phyloP scores from a whole-genome alignment of 2,113 vertebrate species.

The Caracal caracal region DNA sequence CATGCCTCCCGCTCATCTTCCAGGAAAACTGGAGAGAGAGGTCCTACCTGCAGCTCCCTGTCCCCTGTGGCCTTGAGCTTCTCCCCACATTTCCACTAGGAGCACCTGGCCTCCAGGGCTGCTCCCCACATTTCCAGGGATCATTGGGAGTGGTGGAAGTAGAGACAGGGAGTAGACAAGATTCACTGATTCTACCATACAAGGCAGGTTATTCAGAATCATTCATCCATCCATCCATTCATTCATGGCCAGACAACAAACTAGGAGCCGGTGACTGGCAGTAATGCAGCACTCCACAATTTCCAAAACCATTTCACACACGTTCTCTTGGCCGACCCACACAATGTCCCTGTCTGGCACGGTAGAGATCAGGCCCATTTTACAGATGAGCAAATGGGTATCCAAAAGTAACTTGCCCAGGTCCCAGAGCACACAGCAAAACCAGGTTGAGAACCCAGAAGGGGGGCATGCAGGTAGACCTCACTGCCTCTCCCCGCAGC shows the following conservation, averaged over 20 bases:
- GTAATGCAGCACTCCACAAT: accelerated
- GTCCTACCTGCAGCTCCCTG: no score
- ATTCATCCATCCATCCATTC: not conserved
- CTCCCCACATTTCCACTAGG: not conserved
- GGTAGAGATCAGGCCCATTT: not conserved
- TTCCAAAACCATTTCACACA: not conserved
- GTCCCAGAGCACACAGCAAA: not conserved
- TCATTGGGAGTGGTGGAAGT: not conserved
- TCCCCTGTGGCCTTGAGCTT: not conserved
- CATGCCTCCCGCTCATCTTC: not conserved
- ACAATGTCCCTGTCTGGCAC: not conserved
- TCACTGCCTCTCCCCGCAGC: not conserved
- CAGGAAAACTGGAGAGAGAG: not conserved
- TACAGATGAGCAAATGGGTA: not conserved
- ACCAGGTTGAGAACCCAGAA: not conserved
- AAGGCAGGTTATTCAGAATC: not conserved
- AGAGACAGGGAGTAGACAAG: not conserved
- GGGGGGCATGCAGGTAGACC: not conserved
- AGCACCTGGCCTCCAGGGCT: not conserved
- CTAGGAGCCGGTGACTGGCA: not conserved
- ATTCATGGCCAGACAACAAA: not conserved
- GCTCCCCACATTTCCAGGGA: not conserved
- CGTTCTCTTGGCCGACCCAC: not conserved
- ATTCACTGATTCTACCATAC: not conserved
- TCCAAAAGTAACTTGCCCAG: not conserved